Evolutionary conservation across 2,797 vertebrate genomes (phyloP), one percentile per base, ranked within the genome.

Genomic region (Sebastes hopkinsi): DNA sequence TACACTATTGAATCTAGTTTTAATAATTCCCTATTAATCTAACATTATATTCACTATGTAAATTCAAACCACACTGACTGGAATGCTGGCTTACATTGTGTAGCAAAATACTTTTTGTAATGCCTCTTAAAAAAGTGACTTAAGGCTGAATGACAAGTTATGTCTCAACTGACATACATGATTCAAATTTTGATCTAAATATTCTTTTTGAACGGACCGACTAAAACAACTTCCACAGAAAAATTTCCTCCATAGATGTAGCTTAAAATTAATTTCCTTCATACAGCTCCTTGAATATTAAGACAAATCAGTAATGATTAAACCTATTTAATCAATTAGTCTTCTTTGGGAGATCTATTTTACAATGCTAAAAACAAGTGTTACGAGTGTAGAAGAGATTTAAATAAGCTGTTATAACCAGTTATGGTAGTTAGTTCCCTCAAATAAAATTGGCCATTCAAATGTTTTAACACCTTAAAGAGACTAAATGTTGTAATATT

Each of bases 311-410:
- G 52, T 56, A 30, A 42, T 52, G 27, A 76, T 52, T 56, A 38
- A 80, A 81, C 25, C 12, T 10, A 58, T 50, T 82, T 30, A 75
- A 72, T 81, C 5, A 74, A 67, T 73, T 72, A 62, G 14, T 85
- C 16, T 67, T 83, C 60, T 86, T 85, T 88, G 81, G 77, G 67
- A 67, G 8, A 65, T 64, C 50, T 36, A 56, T 73, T 77, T 80
- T 18, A 79, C 9, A 58, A 55, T 68, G 59, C 50, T 82, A 50
- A 66, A 38, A 69, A 65, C 23, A 67, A 65, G 34, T 65, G 34
- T 80, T 78, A 79, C 16, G 61, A 62, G 20, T 23, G 13, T 12
- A 23, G 56, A 59, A 58, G 38, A 59, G 3, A 11, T 71, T 54
- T 16, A n/a, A 52, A 32, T 72, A 60, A 64, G 27, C 42, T 54